Evolutionary conservation across 2,888 invertebrate species (phyloP).

Genomic region (Pollenia griseotomentosa): DNA sequence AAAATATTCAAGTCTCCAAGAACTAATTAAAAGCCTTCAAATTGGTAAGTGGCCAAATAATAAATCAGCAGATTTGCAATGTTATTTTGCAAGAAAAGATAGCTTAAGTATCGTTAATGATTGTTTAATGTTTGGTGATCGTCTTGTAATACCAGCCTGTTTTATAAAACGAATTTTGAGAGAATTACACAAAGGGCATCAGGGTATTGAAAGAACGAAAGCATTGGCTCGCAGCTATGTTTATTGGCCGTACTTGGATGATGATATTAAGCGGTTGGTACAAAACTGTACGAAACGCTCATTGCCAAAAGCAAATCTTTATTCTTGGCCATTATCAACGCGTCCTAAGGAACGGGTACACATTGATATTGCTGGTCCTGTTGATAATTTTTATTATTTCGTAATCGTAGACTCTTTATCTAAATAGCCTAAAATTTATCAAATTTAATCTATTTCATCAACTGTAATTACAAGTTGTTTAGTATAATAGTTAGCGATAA

Average conservation of each 20-base stretch:
- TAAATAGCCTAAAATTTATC: no score
- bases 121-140: background rate
- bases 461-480: no score
- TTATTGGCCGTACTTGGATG: slow-evolving; percentile 16
- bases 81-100: background rate
- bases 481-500: no score
- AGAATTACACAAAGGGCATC: background rate
- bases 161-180: slow-evolving; percentile 8
- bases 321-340: background rate
- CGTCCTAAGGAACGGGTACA: background rate
- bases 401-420: no score
- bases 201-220: slow-evolving; percentile 18
- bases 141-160: background rate
- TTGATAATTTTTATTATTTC: no score
- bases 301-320: background rate
- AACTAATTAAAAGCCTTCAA: no score
- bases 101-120: background rate
- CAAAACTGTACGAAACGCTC: background rate
- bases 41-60: background rate
- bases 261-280: background rate
- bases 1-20: no score
- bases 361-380: no score
- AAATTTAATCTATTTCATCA: no score
- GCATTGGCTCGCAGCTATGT: slow-evolving; percentile 3
- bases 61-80: background rate